These are phyloP conservation scores for Iphiclides podalirius DNA, from an alignment of 2,888 invertebrate genomes.

Conservation along the genomic window DNA sequence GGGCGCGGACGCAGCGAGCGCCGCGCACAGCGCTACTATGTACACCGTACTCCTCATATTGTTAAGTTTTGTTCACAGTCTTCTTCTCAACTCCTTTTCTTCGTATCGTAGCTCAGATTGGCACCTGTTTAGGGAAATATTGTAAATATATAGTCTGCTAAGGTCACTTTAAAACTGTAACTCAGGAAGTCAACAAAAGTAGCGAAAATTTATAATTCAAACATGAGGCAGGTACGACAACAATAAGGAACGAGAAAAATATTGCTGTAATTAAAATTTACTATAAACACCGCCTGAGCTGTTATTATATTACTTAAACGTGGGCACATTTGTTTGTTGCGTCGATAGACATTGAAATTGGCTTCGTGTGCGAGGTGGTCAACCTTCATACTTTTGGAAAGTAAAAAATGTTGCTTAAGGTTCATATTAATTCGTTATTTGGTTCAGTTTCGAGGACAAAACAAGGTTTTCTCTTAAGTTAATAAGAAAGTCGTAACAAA, in stretches of 20 bases:
- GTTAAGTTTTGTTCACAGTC: conserved; percentile 2
- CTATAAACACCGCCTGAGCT: not conserved
- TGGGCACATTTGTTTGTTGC: not conserved
- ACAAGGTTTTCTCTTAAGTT: conserved; percentile 1
- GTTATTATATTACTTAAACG: not conserved
- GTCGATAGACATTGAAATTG: not conserved
- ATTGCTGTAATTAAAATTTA: not conserved
- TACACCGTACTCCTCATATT: conserved; percentile 51
- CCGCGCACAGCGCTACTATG: conserved; percentile 42
- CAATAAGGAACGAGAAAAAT: too few relatives aligned
- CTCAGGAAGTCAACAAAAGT: too few relatives aligned
- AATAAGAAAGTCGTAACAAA: not conserved
- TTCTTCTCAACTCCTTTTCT: conserved; percentile 8
- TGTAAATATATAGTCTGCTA: too few relatives aligned
- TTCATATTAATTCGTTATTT: not conserved
- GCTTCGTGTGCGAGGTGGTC: conserved; percentile 1
- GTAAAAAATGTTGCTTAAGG: conserved; percentile 12
- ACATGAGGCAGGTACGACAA: too few relatives aligned
- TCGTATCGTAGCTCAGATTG: not conserved
- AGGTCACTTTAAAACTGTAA: too few relatives aligned
- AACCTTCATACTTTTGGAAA: conserved; percentile 17
- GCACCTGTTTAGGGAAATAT: conserved; percentile 11
- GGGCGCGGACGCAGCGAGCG: conserved; percentile 41
- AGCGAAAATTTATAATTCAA: too few relatives aligned
- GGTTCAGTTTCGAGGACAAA: conserved; percentile 12